Percentiles rank a stretch among this genome's conserved stretches.
These are phyloP conservation scores for Sebastes fasciatus DNA, from an alignment of 2,113 vertebrate species.

Conservation along the genomic window DNA sequence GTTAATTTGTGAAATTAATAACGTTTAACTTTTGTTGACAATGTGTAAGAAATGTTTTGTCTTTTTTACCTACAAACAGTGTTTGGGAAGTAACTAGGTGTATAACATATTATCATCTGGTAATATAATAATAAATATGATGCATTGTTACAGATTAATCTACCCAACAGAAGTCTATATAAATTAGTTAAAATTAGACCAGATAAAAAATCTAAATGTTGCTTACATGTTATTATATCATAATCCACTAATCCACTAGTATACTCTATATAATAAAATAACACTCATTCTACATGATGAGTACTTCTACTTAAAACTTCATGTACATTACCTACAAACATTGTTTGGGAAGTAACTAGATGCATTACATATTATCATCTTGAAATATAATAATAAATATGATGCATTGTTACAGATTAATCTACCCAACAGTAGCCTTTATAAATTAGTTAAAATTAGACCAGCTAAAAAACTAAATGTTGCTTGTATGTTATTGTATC, in stretches of 20 bases:
- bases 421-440: neutral
- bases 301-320: neutral
- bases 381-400: neutral
- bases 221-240: neutral
- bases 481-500: neutral
- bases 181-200: neutral
- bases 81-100: neutral
- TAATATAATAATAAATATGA: neutral
- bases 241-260: no score
- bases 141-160: neutral
- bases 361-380: neutral
- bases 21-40: neutral
- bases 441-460: neutral
- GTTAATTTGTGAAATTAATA: neutral
- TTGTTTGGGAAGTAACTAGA: neutral
- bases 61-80: neutral
- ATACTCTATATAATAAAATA: no score
- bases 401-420: neutral
- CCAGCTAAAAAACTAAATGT: neutral
- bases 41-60: neutral
- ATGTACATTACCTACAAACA: neutral
- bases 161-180: no score
- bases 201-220: neutral
- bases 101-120: neutral
- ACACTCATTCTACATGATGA: neutral